phyloP scores from a whole-genome alignment of 1,140 invertebrate genomes.

The Sipha flava region DNA sequence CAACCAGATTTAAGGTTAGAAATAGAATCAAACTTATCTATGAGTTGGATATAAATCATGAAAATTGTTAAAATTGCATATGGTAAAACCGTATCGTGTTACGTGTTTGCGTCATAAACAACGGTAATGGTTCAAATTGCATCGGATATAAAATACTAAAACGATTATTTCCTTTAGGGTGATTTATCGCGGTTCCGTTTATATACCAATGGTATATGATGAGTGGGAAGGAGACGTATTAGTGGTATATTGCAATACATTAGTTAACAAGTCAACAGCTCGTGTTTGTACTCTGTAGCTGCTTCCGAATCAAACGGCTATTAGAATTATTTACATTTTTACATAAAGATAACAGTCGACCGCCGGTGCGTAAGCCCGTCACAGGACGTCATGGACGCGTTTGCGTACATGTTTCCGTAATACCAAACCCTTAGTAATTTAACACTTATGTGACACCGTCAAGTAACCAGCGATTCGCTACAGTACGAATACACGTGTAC shows the following conservation, averaged over 20 bases:
- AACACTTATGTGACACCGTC: no score
- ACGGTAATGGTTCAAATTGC: background rate
- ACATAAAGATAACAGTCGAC: background rate
- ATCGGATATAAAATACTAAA: background rate
- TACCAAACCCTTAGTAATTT: no score
- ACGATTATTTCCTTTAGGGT: background rate
- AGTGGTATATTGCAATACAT: background rate
- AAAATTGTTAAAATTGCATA: background rate
- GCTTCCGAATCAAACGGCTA: no score
- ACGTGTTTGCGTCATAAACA: background rate
- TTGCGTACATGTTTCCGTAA: no score
- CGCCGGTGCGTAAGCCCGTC: no score
- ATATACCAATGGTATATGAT: background rate
- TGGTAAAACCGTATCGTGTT: no score
- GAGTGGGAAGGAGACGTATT: background rate
- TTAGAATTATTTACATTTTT: background rate
- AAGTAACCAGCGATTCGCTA: no score
- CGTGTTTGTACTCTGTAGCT: background rate
- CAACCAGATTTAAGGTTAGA: background rate
- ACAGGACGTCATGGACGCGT: no score
- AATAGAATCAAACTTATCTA: background rate
- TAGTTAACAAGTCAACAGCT: background rate
- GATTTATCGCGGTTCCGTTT: background rate
- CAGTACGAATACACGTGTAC: no score
- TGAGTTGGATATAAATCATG: background rate